phyloP scores from a whole-genome alignment of 2,888 invertebrate genomes.

The Nowickia ferox region DNA sequence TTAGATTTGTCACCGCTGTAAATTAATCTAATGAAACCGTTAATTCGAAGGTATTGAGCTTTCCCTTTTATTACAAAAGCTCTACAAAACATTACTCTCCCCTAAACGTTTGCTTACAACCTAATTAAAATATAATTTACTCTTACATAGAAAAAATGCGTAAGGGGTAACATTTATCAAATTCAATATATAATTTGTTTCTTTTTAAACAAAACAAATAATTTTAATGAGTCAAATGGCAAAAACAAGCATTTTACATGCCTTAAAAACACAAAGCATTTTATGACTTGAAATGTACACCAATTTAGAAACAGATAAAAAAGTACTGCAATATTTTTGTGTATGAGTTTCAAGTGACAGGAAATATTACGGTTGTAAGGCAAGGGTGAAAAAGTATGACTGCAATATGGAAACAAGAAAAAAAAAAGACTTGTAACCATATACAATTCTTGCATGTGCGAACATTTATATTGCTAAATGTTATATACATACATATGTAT shows the following conservation, averaged over 20 bases:
- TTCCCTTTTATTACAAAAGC: too few species aligned
- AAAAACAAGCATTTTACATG: neutral
- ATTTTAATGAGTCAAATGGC: conserved; percentile 27
- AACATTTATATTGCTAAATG: too few species aligned
- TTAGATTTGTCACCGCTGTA: too few species aligned
- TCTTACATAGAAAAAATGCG: neutral
- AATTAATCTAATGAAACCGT: too few species aligned
- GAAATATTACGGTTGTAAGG: conserved; percentile 38
- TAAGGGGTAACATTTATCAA: neutral
- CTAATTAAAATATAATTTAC: conserved; percentile 34
- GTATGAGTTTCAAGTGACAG: neutral
- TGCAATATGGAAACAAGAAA: neutral
- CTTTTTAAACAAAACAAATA: neutral
- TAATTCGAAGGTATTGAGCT: neutral
- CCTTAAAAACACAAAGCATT: neutral
- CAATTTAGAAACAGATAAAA: neutral
- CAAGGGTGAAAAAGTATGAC: neutral
- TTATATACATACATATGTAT: neutral
- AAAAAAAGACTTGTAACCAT: too few species aligned
- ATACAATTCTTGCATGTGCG: too few species aligned
- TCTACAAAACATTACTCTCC: neutral
- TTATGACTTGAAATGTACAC: neutral
- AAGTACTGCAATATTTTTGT: conserved; percentile 3
- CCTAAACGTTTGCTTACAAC: neutral
- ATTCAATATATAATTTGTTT: conserved; percentile 22